These are phyloP conservation scores for Entelurus aequoreus DNA, from an alignment of 2,113 vertebrate species.

Conservation along the genomic window DNA sequence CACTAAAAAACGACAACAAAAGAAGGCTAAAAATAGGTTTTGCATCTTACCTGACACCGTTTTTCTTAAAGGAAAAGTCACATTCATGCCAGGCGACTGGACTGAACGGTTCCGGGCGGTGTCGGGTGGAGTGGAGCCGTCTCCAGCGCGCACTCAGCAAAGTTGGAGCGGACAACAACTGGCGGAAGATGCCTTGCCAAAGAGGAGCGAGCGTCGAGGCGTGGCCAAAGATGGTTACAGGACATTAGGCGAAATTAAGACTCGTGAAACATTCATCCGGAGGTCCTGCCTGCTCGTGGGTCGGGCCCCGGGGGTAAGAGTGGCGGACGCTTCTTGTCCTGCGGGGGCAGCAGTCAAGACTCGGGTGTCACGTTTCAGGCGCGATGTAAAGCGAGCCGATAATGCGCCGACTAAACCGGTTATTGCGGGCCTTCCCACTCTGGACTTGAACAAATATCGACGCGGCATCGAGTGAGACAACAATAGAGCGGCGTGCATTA, in stretches of 20 bases:
- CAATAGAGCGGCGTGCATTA: conserved; percentile 34
- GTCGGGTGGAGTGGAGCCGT: conserved; percentile 56
- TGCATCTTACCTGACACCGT: conserved; percentile 88
- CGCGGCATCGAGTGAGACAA: conserved; percentile 46
- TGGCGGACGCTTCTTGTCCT: conserved; percentile 73
- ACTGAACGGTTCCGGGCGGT: conserved; percentile 60
- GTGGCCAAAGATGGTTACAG: conserved; percentile 95
- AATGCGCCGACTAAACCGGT: conserved; percentile 75
- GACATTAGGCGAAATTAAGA: conserved; percentile 97
- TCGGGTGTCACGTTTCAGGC: conserved; percentile 85
- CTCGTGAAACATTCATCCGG: conserved; percentile 98
- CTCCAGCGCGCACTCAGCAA: conserved; percentile 69
- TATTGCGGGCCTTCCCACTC: conserved; percentile 65
- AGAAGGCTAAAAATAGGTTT: neutral
- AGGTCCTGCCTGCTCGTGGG: conserved; percentile 76
- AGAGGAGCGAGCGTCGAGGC: conserved; percentile 82
- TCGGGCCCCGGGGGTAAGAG: conserved; percentile 43
- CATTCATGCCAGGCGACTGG: conserved; percentile 60
- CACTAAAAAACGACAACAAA: neutral
- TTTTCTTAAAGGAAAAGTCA: conserved; percentile 92
- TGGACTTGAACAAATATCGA: conserved; percentile 55
- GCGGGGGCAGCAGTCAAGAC: conserved; percentile 63
- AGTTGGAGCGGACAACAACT: conserved; percentile 91
- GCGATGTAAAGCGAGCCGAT: conserved; percentile 84
- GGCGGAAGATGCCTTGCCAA: conserved; percentile 76